A percentile compares a stretch with the other conserved stretches of the same genome.
phyloP scores from a whole-genome alignment of 2,113 vertebrate genomes.

The Pluvialis apricaria region DNA sequence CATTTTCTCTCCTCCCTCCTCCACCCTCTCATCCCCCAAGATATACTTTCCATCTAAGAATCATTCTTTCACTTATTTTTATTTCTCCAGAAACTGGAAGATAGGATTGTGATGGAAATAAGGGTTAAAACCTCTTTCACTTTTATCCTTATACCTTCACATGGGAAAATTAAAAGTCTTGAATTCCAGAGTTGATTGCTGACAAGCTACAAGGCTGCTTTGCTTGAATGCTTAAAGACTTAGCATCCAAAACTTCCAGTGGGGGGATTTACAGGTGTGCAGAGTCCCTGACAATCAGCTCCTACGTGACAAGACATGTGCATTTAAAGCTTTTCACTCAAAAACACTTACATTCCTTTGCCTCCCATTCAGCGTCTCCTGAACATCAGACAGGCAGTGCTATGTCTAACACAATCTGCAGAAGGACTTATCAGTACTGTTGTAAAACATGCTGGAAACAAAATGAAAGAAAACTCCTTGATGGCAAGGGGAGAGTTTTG shows the following conservation, averaged over 20 bases:
- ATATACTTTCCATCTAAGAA: too few relatives aligned
- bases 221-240: not conserved
- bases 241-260: not conserved
- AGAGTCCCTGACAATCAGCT: not conserved
- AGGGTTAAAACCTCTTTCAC: not conserved
- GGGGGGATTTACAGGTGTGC: rapidly evolving
- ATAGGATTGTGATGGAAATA: not conserved
- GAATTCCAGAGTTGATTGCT: not conserved
- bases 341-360: not conserved
- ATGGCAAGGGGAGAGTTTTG: not conserved
- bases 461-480: not conserved
- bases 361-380: not conserved
- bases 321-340: not conserved
- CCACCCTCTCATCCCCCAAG: too few relatives aligned
- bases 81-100: not conserved
- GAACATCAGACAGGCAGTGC: not conserved
- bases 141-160: not conserved
- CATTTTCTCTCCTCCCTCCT: not conserved
- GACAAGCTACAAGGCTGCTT: not conserved
- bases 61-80: not conserved
- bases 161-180: not conserved
- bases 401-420: not conserved
- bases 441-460: not conserved
- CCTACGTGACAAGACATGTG: not conserved
- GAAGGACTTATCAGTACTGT: not conserved